These are phyloP conservation scores for Indri indri DNA, from an alignment of 2,113 vertebrate genomes.

Conservation along the genomic window DNA sequence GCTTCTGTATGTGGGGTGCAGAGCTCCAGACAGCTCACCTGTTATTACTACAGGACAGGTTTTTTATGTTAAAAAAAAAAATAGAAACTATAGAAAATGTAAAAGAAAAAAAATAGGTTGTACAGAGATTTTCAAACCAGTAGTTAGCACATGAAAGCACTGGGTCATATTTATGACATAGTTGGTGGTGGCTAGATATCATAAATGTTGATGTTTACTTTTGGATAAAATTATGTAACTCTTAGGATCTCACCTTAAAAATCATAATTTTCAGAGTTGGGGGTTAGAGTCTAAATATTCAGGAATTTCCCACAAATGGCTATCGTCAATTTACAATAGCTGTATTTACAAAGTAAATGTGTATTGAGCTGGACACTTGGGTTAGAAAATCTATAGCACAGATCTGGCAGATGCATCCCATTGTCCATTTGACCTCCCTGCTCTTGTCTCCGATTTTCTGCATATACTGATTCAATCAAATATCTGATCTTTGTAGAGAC, in stretches of 20 bases:
- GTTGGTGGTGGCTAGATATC: background rate
- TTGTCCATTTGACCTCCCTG: accelerated
- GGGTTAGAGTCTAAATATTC: background rate
- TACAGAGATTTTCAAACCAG: background rate
- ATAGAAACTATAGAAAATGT: background rate
- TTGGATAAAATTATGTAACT: background rate
- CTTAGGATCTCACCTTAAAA: background rate
- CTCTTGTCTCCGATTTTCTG: background rate
- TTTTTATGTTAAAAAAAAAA: background rate
- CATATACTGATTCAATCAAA: background rate
- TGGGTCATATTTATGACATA: background rate
- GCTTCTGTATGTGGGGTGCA: slow-evolving; percentile 41
- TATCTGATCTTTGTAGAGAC: background rate
- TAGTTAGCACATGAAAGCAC: background rate
- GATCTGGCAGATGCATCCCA: accelerated
- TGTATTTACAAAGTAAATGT: slow-evolving; percentile 14
- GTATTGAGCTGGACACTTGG: background rate
- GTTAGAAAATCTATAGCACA: background rate
- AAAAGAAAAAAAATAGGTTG: background rate
- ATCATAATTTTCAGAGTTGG: background rate
- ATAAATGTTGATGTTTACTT: background rate
- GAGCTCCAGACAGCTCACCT: slow-evolving; percentile 36
- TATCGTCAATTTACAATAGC: slow-evolving; percentile 3
- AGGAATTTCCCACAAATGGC: background rate
- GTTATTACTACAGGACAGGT: slow-evolving; percentile 33